phyloP scores from a whole-genome alignment of 35 echinoderm and acorn worm species.

The Heliocidaris erythrogramma region DNA sequence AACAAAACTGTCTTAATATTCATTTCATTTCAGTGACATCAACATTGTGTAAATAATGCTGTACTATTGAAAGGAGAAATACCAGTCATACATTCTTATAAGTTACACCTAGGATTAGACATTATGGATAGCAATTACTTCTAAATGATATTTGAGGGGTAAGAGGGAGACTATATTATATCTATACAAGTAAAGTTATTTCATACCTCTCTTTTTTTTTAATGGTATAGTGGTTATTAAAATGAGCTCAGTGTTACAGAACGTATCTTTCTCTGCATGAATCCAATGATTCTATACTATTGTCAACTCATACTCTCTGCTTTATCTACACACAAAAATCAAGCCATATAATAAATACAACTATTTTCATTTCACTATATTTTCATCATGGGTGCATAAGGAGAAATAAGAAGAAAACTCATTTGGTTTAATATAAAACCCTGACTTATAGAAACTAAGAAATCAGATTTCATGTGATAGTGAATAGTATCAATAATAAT shows the following conservation, averaged over 20 bases:
- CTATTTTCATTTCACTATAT: slow-evolving; percentile 39
- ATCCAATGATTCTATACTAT: neutral
- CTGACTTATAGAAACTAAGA: slow-evolving; percentile 34
- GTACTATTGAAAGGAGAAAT: too few relatives aligned
- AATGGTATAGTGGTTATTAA: neutral
- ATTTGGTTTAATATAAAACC: slow-evolving; percentile 38
- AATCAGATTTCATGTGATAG: slow-evolving; percentile 36
- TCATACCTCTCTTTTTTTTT: too few relatives aligned
- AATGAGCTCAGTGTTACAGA: neutral
- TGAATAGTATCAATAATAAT: slow-evolving; percentile 48
- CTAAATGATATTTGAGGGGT: neutral
- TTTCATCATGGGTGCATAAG: slow-evolving; percentile 29
- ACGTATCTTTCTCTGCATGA: neutral
- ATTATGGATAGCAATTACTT: neutral
- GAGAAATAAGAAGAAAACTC: slow-evolving; percentile 22
- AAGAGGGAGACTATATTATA: neutral
- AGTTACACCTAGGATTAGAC: neutral
- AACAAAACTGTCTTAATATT: too few relatives aligned
- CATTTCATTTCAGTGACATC: neutral
- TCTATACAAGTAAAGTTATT: too few relatives aligned
- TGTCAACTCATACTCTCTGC: slow-evolving; percentile 14
- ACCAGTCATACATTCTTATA: too few relatives aligned
- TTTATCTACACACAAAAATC: slow-evolving; percentile 54
- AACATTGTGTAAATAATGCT: neutral
- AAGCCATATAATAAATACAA: slow-evolving; percentile 52